phyloP scores from a whole-genome alignment of 1,140 invertebrate genomes.

The Laupala kohalensis region DNA sequence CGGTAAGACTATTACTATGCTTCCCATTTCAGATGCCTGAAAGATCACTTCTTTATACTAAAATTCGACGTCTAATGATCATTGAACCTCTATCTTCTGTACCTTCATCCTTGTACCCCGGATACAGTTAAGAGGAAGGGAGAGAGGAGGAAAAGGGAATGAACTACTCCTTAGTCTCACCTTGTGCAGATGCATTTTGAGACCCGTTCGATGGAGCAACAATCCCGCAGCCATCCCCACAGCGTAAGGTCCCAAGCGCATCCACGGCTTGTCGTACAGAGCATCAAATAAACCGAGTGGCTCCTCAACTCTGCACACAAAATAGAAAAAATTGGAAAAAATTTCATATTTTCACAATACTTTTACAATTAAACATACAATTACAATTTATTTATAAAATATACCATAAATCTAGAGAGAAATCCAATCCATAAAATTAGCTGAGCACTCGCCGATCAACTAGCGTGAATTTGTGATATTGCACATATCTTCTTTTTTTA shows the following conservation, averaged over 20 bases:
- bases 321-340: not conserved
- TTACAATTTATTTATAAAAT: not conserved
- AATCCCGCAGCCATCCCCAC: slow-evolving; percentile 29
- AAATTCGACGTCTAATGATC: no score
- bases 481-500: no score
- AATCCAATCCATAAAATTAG: slow-evolving; percentile 12
- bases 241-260: slow-evolving; percentile 29
- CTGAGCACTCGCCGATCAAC: no score
- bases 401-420: not conserved
- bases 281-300: slow-evolving; percentile 31
- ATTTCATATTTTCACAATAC: not conserved
- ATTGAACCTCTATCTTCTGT: no score
- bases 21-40: no score
- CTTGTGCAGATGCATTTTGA: slow-evolving; percentile 25
- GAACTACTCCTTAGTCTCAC: no score
- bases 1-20: no score
- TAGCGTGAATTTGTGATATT: no score
- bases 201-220: slow-evolving; percentile 25
- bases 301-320: slow-evolving; percentile 25
- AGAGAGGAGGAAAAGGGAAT: no score
- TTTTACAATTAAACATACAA: not conserved
- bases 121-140: no score
- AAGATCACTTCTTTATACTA: no score
- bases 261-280: slow-evolving; percentile 31
- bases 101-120: no score